These are phyloP conservation scores for Scaptomyza parva DNA, from an alignment of 2,888 invertebrate species.

Conservation along the genomic window DNA sequence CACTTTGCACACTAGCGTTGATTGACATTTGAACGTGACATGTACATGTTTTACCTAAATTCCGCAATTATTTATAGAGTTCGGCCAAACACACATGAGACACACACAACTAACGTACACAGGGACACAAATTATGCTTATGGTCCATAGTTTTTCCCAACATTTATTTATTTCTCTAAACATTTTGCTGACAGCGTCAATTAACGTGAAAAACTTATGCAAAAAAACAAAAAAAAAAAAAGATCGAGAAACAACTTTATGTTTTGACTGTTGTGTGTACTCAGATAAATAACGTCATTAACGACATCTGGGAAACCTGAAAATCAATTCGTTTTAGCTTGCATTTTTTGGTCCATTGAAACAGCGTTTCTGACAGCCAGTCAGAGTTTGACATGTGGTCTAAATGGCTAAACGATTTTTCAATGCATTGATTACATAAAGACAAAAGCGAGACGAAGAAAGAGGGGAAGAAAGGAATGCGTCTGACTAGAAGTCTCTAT, in stretches of 20 bases:
- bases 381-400: slow-evolving; percentile 36
- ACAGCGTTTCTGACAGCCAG: slow-evolving; percentile 43
- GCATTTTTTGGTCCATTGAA: slow-evolving; percentile 29
- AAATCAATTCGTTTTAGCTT: slow-evolving; percentile 59
- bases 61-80: slow-evolving; percentile 75
- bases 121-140: slow-evolving; percentile 32
- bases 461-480: background rate
- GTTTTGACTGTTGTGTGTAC: slow-evolving; percentile 28
- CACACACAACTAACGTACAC: slow-evolving; percentile 11
- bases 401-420: slow-evolving; percentile 32
- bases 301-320: slow-evolving; percentile 22
- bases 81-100: slow-evolving; percentile 9
- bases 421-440: slow-evolving; percentile 17
- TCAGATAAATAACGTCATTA: slow-evolving; percentile 50
- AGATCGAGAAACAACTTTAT: slow-evolving; percentile 20
- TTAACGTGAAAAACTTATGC: slow-evolving; percentile 60
- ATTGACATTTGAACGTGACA: slow-evolving; percentile 79
- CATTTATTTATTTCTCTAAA: slow-evolving; percentile 30
- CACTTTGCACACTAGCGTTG: slow-evolving; percentile 35
- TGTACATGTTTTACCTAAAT: slow-evolving; percentile 79
- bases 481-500: background rate
- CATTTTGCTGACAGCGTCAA: slow-evolving; percentile 72
- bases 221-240: too few relatives aligned
- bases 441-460: background rate
- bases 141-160: slow-evolving; percentile 34